Conservation (phyloP, 2,113 vertebrate species). For the Sorex araneus region DNA sequence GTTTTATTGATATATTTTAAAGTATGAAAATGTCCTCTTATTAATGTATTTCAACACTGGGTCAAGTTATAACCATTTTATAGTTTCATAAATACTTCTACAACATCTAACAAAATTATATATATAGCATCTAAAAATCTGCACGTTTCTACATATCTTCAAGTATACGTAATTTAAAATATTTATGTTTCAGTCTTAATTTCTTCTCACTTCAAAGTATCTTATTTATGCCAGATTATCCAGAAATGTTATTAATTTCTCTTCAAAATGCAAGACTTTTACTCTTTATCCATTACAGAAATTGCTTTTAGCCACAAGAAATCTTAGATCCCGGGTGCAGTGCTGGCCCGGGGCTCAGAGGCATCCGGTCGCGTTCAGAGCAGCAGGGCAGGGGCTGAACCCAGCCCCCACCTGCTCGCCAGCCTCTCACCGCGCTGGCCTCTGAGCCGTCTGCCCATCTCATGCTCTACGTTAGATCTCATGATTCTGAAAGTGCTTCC, state of each 20-base stretch:
- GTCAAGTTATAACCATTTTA: neutral
- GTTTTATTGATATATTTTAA: neutral
- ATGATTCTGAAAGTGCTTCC: too few species aligned
- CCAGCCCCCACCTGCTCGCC: neutral
- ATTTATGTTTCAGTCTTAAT: constrained; percentile 34
- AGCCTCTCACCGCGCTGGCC: constrained; percentile 11
- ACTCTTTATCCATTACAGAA: constrained; percentile 47
- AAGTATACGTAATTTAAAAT: constrained; percentile 6
- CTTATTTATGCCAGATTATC: neutral
- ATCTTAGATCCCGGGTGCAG: constrained; percentile 16
- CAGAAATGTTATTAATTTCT: constrained; percentile 65
- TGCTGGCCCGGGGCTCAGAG: too few species aligned
- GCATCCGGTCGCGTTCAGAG: too few species aligned
- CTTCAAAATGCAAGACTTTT: constrained; percentile 66
- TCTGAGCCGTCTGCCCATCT: too few species aligned
- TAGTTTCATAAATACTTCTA: neutral
- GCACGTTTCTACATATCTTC: neutral
- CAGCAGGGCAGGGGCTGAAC: too few species aligned
- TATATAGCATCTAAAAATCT: neutral
- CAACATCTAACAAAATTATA: neutral
- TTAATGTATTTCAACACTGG: neutral
- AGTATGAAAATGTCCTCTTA: neutral
- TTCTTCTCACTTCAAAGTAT: constrained; percentile 54
- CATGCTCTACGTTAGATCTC: constrained; percentile 45
- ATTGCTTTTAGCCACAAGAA: constrained; percentile 76